Evolutionary conservation across 2,888 invertebrate species (phyloP).

Genomic region (Odontocolon sp.): DNA sequence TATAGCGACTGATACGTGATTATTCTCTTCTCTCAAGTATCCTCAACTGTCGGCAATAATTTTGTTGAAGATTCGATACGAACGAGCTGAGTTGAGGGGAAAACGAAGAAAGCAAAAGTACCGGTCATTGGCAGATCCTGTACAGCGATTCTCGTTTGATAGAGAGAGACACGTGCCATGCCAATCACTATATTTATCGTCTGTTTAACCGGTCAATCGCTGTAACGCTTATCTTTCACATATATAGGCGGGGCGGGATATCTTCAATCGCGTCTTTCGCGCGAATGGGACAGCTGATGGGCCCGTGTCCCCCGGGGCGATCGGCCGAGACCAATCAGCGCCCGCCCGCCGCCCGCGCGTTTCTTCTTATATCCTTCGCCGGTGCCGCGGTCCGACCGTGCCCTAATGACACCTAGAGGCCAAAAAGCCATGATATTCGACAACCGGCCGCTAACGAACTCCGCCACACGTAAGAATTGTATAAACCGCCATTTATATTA

Average conservation of each 20-base stretch:
- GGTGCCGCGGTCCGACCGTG: slow-evolving; percentile 67
- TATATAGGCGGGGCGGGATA: slow-evolving; percentile 50
- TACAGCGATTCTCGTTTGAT: no score
- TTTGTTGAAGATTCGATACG: slow-evolving; percentile 10
- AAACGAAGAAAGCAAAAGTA: not conserved
- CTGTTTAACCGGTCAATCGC: no score
- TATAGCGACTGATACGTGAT: slow-evolving; percentile 12
- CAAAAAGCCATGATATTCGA: slow-evolving; percentile 79
- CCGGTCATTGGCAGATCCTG: no score
- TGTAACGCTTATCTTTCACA: no score
- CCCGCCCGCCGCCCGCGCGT: slow-evolving; percentile 61
- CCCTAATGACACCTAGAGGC: slow-evolving; percentile 80
- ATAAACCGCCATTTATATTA: slow-evolving; percentile 1
- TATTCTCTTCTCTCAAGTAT: slow-evolving; percentile 13
- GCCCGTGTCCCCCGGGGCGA: slow-evolving; percentile 77
- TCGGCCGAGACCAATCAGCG: slow-evolving; percentile 78
- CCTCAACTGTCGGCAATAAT: slow-evolving; percentile 24
- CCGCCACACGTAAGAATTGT: slow-evolving; percentile 53
- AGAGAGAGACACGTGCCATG: no score
- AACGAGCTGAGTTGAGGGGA: not conserved
- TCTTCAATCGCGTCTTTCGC: slow-evolving; percentile 62
- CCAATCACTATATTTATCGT: no score
- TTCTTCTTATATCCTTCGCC: slow-evolving; percentile 20
- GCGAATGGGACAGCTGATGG: slow-evolving; percentile 79
- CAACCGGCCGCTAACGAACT: slow-evolving; percentile 74